These are phyloP conservation scores for Megaustenia siamemsis DNA, from an alignment of 2,888 invertebrate genomes.

Conservation along the genomic window DNA sequence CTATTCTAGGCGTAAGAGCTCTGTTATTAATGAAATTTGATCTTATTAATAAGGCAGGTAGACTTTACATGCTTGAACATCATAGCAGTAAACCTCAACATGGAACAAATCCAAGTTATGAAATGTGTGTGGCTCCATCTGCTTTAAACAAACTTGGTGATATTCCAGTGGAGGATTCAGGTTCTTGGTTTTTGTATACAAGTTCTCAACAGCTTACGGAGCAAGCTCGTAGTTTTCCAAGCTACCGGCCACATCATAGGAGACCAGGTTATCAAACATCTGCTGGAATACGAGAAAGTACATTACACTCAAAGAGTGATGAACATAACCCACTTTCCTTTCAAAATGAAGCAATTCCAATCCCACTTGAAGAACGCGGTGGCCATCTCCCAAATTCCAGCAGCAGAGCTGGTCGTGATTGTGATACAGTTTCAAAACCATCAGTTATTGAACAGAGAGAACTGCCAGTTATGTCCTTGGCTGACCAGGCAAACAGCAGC, in stretches of 20 bases:
- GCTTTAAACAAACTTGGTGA: neutral
- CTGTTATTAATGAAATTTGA: conserved; percentile 55
- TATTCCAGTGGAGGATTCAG: neutral
- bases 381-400: neutral
- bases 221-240: conserved; percentile 14
- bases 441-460: neutral
- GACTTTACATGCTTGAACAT: neutral
- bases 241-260: neutral
- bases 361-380: conserved; percentile 23
- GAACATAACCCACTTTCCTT: neutral
- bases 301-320: neutral
- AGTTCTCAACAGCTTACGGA: conserved; percentile 2
- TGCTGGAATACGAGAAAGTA: neutral
- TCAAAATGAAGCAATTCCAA: neutral
- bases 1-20: conserved; percentile 4
- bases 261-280: neutral
- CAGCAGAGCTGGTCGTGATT: neutral
- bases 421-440: neutral
- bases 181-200: conserved; percentile 19
- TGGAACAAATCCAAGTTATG: neutral
- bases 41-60: conserved; percentile 53
- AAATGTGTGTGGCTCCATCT: neutral
- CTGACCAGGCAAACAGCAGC: neutral
- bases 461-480: too few relatives aligned
- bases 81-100: neutral